phyloP scores from a whole-genome alignment of 2,797 vertebrate genomes.

The Labeo calbasu region DNA sequence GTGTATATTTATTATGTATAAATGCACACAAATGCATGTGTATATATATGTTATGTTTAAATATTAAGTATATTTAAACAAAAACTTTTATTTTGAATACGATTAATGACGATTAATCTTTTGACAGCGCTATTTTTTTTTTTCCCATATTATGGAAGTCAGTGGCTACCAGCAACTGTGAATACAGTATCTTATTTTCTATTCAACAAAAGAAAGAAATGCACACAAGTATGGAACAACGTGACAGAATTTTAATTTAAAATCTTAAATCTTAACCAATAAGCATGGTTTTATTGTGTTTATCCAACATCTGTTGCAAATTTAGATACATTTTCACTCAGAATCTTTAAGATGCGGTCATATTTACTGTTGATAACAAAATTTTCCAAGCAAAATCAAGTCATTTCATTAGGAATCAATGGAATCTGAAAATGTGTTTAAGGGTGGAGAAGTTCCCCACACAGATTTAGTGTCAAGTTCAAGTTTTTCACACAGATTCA shows the following conservation, averaged over 20 bases:
- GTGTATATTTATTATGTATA: no score
- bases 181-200: background rate
- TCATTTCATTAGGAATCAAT: background rate
- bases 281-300: background rate
- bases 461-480: background rate
- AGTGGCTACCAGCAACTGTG: background rate
- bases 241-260: background rate
- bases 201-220: background rate
- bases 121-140: background rate
- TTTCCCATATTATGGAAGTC: background rate
- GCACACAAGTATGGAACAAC: background rate
- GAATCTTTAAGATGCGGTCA: background rate
- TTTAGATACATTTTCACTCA: background rate
- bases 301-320: background rate
- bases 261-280: background rate
- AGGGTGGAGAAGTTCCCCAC: background rate
- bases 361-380: background rate
- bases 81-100: no score
- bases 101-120: no score
- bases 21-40: no score
- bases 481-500: background rate
- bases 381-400: background rate
- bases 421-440: background rate
- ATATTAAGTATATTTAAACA: no score
- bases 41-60: no score